Percentiles rank a stretch among this genome's conserved stretches.
Conservation (phyloP, 2,797 vertebrate genomes). For the Tragelaphus eurycerus region DNA sequence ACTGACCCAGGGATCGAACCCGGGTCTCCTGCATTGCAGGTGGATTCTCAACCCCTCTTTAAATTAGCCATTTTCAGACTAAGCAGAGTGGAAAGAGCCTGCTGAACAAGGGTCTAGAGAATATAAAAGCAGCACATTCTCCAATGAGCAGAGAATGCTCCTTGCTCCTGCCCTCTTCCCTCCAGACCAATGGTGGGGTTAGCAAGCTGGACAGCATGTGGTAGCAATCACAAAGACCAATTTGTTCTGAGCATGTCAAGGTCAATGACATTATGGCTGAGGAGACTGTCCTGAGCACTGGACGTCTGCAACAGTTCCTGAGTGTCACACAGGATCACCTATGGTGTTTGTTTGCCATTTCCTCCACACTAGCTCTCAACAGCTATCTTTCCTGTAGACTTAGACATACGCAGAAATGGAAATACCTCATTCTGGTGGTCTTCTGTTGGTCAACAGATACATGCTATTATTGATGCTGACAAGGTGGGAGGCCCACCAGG, state of each 20-base stretch:
- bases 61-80: background rate
- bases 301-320: slow-evolving; percentile 41
- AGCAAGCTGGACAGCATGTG: slow-evolving; percentile 54
- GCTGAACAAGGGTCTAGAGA: background rate
- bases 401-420: slow-evolving; percentile 35
- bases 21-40: background rate
- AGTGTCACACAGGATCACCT: slow-evolving; percentile 42
- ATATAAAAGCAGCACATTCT: slow-evolving; percentile 48
- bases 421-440: slow-evolving; percentile 51
- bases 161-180: background rate
- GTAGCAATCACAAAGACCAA: slow-evolving; percentile 73
- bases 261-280: slow-evolving; percentile 68
- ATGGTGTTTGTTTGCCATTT: background rate
- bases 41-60: background rate
- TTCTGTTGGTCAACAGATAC: slow-evolving; percentile 63
- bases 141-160: background rate
- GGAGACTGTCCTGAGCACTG: background rate
- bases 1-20: background rate
- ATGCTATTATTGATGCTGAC: slow-evolving; percentile 54
- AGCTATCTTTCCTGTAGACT: background rate
- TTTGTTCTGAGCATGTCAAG: slow-evolving; percentile 76
- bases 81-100: background rate
- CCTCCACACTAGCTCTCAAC: background rate
- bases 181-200: slow-evolving; percentile 1
- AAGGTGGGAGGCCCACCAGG: slow-evolving; percentile 67